phyloP scores from a whole-genome alignment of 2,113 vertebrate genomes.

The Alectura lathami region DNA sequence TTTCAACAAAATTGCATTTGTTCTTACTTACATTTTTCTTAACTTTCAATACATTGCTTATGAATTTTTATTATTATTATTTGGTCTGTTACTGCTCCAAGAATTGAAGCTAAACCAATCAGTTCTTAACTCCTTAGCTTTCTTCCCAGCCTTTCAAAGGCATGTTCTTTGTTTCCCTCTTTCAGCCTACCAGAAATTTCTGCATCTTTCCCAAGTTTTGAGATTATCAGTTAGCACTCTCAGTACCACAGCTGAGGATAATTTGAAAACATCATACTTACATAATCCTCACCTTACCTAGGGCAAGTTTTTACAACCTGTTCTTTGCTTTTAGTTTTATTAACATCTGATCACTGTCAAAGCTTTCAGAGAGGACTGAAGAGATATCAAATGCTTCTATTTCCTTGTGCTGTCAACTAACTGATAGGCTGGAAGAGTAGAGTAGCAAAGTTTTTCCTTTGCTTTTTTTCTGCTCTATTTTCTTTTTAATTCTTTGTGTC shows the following conservation, averaged over 20 bases:
- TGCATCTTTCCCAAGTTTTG: neutral
- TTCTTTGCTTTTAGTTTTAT: neutral
- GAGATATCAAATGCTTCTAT: neutral
- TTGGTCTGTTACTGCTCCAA: neutral
- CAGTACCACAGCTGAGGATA: neutral
- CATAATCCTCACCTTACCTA: neutral
- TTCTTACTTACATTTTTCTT: neutral
- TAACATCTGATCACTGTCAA: neutral
- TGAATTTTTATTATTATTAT: neutral
- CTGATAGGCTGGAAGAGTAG: neutral
- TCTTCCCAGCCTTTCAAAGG: neutral
- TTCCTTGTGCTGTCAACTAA: neutral
- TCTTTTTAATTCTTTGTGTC: neutral
- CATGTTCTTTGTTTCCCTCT: neutral
- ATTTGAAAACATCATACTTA: neutral
- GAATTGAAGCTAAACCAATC: neutral
- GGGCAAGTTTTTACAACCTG: neutral
- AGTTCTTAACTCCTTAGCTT: neutral
- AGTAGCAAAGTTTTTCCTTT: neutral
- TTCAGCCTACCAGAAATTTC: neutral
- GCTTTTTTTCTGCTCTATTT: neutral
- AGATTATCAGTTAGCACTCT: neutral
- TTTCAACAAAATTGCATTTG: neutral
- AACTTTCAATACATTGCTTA: neutral
- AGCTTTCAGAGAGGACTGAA: neutral